phyloP scores from a whole-genome alignment of 2,113 vertebrate species.

The Oreocharis arfaki region DNA sequence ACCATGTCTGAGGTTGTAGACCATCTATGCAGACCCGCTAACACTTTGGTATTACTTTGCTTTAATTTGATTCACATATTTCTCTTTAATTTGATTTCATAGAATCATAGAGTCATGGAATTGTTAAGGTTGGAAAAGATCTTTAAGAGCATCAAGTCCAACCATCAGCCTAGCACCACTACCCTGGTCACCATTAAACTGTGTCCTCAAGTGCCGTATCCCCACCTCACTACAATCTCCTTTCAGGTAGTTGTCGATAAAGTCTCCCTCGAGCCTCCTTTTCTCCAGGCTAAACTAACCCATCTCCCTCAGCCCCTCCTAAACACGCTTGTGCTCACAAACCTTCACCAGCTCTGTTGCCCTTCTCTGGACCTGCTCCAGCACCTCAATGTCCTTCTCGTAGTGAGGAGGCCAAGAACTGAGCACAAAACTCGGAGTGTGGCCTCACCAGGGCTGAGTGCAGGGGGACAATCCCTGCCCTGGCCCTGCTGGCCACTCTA shows the following conservation, averaged over 20 bases:
- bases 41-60: accelerated
- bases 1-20: background rate
- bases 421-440: accelerated
- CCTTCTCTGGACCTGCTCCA: background rate
- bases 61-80: background rate
- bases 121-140: background rate
- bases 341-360: background rate
- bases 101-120: background rate
- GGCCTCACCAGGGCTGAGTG: background rate
- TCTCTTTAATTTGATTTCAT: background rate
- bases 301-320: background rate
- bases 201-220: background rate
- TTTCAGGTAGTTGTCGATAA: background rate
- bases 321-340: background rate
- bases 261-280: background rate
- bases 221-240: background rate
- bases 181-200: background rate
- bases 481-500: background rate
- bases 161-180: background rate
- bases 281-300: background rate
- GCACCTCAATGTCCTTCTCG: background rate
- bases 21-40: background rate
- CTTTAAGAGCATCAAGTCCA: background rate
- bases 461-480: background rate
- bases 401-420: background rate